phyloP scores from a whole-genome alignment of 2,797 vertebrate species.

The Pipistrellus kuhlii region DNA sequence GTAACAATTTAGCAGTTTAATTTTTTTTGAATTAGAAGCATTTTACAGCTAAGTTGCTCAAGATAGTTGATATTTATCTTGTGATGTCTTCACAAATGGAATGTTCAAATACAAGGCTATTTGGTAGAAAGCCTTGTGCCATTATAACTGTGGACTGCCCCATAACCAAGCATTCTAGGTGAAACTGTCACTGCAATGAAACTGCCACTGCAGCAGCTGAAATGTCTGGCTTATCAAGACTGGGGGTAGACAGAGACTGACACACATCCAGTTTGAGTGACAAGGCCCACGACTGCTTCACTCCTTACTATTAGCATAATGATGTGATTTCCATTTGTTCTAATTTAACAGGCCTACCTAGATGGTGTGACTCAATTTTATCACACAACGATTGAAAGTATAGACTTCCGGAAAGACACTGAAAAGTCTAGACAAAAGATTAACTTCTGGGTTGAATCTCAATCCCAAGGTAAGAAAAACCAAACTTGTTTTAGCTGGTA shows the following conservation, averaged over 20 bases:
- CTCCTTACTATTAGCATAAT: neutral
- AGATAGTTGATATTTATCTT: neutral
- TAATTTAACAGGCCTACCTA: slow-evolving; percentile 84
- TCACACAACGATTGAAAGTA: slow-evolving; percentile 81
- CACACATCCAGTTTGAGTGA: neutral
- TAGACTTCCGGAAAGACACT: slow-evolving; percentile 83
- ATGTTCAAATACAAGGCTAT: neutral
- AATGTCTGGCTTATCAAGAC: neutral
- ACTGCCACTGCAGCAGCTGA: fast-evolving
- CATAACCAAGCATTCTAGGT: neutral
- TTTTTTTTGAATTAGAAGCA: neutral
- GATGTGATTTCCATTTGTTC: neutral
- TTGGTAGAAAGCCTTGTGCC: neutral
- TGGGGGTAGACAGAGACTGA: neutral
- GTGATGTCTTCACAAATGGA: neutral
- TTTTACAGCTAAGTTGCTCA: neutral
- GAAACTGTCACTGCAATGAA: neutral
- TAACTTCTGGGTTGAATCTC: slow-evolving; percentile 87
- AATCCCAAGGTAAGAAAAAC: slow-evolving; percentile 86
- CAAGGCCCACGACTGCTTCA: fast-evolving
- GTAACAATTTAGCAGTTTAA: neutral
- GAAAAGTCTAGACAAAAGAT: slow-evolving; percentile 86
- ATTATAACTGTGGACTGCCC: neutral
- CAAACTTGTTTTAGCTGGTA: fast-evolving
- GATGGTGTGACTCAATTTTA: slow-evolving; percentile 81